Evolutionary conservation across 2,797 vertebrate genomes (phyloP), one percentile per base, ranked within the genome.

Genomic region (Sebastes elongatus): DNA sequence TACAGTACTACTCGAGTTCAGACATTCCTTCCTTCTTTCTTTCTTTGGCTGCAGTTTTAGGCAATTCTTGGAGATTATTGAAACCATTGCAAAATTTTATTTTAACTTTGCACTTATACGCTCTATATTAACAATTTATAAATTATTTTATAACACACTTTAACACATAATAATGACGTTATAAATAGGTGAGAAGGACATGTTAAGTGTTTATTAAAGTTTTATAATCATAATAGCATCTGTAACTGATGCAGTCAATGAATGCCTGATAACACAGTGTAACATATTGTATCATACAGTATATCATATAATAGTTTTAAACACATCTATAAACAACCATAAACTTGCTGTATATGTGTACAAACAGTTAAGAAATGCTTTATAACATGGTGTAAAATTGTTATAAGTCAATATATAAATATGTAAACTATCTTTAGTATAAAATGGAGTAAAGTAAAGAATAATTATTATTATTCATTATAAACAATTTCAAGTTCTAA

Each of bases 1-100:
- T 86, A 78, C 88, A 83, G 82, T 80, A 83, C 67, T 61, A 64
- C 84, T 63, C 6, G 23, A 90, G 87, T 81, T 91, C 88, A 86
- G 81, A 65, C 68, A 72, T 80, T 82, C 59, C 16, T 85, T 71
- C 71, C 79, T 74, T 65, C 55, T 30, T 70, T 55, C 42, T 80
- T 38, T 76, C 74, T 78, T 60, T 61, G 61, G 59, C 55, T 76
- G 66, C 57, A 77, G 69, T 74, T 83, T 82, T 25, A 80, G 63
- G 32, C 25, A 23, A 71, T 74, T 84, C 25, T 27, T 83, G 53
- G 46, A 86, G 89, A 81, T 78, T 5, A 77, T 18, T 71, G 53
- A 64, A n/a, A 81, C 83, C 33, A 57, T 35, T 2, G 10, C 11
- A 60, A 71, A 16, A 46, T 46, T 71, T 76, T 52, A 38, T 66